Conservation (phyloP, 2,888 invertebrate genomes). For the Podabrus alpinus region DNA sequence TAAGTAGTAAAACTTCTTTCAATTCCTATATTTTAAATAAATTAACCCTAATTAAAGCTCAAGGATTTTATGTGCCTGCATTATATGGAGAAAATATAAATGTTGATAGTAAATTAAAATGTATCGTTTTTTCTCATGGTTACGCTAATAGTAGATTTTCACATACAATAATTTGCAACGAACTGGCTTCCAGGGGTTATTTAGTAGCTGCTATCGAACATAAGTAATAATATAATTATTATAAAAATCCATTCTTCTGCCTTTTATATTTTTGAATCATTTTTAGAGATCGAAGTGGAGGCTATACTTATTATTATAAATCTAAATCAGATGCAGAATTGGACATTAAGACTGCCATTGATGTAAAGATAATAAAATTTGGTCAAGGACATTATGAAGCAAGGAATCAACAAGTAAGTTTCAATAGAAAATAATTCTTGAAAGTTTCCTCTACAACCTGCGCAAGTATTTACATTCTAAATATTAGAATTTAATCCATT, state of each 20-base stretch:
- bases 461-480: no score
- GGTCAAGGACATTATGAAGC: slow-evolving; percentile 51
- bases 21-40: not conserved
- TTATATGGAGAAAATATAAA: slow-evolving; percentile 57
- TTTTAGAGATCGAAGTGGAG: slow-evolving; percentile 53
- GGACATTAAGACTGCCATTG: slow-evolving; percentile 47
- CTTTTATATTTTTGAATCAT: not conserved
- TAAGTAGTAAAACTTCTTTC: slow-evolving; percentile 28
- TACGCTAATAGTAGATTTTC: slow-evolving; percentile 64
- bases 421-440: no score
- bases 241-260: not conserved
- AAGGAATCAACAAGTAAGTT: slow-evolving; percentile 50
- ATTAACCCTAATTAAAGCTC: slow-evolving; percentile 40
- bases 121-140: slow-evolving; percentile 69
- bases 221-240: slow-evolving; percentile 51
- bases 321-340: slow-evolving; percentile 48
- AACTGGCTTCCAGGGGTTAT: slow-evolving; percentile 68
- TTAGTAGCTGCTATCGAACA: slow-evolving; percentile 69
- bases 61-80: slow-evolving; percentile 59
- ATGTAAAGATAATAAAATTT: slow-evolving; percentile 47
- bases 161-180: slow-evolving; percentile 64
- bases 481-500: no score
- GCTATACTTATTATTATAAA: slow-evolving; percentile 56
- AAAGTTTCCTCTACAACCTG: no score
- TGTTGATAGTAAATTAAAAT: slow-evolving; percentile 55